These are phyloP conservation scores for Pyrgus malvae DNA, from an alignment of 2,888 invertebrate species.

Conservation along the genomic window DNA sequence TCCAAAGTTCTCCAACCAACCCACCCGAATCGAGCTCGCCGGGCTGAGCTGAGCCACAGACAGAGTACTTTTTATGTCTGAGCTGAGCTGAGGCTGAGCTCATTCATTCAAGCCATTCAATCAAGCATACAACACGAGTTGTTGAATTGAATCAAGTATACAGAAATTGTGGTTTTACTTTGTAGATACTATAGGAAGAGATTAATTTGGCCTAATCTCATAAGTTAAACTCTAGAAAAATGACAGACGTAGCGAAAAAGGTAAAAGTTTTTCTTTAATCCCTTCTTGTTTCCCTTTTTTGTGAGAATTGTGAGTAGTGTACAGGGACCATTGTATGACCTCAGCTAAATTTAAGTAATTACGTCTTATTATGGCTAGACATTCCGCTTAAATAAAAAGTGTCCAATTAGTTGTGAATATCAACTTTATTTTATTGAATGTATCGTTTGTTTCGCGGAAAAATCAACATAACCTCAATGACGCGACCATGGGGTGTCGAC, in stretches of 20 bases:
- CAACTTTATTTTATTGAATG: background rate
- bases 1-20: too few species aligned
- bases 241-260: slow-evolving; percentile 76
- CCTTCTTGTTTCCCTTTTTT: slow-evolving; percentile 11
- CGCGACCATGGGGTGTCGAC: slow-evolving; percentile 39
- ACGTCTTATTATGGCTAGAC: background rate
- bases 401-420: background rate
- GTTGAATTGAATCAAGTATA: slow-evolving; percentile 37
- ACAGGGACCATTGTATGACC: slow-evolving; percentile 9
- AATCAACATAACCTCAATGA: slow-evolving; percentile 44
- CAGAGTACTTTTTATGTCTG: too few species aligned
- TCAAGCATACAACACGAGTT: slow-evolving; percentile 49
- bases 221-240: slow-evolving; percentile 45
- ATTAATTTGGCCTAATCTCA: slow-evolving; percentile 29
- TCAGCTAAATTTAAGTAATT: slow-evolving; percentile 12
- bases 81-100: too few species aligned
- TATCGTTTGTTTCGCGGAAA: slow-evolving; percentile 27
- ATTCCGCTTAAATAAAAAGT: background rate
- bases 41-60: too few species aligned
- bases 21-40: too few species aligned
- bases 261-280: slow-evolving; percentile 40
- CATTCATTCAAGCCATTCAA: slow-evolving; percentile 25
- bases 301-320: background rate
- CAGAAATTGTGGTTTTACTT: slow-evolving; percentile 18
- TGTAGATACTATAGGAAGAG: slow-evolving; percentile 36